These are phyloP conservation scores for Leucozona laternaria DNA, from an alignment of 2,888 invertebrate species.

Conservation along the genomic window DNA sequence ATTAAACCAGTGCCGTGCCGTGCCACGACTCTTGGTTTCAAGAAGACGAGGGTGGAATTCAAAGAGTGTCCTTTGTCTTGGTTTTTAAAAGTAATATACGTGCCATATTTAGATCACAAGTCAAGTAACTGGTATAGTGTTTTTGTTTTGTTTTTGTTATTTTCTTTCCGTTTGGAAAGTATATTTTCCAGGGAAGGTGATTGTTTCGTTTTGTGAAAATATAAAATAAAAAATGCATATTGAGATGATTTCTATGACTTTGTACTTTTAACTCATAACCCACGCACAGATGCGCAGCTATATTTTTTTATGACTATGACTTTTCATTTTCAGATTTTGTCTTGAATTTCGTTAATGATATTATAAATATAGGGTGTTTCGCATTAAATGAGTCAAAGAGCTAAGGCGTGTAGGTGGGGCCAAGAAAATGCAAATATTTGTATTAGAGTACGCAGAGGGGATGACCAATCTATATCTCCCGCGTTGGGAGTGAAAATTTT, in stretches of 20 bases:
- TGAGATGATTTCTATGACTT: neutral
- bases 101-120: slow-evolving; percentile 45
- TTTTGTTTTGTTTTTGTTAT: slow-evolving; percentile 5
- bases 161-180: neutral
- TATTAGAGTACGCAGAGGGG: no score
- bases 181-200: neutral
- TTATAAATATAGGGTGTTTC: neutral
- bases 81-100: slow-evolving; percentile 12
- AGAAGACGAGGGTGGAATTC: neutral
- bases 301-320: neutral
- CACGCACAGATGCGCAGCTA: neutral
- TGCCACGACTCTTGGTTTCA: neutral
- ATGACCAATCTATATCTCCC: no score
- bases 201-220: slow-evolving; percentile 2
- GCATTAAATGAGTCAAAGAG: no score
- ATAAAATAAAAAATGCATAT: neutral
- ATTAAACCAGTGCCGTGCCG: slow-evolving; percentile 1
- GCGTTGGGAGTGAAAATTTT: no score
- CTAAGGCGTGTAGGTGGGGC: no score
- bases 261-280: neutral
- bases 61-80: neutral
- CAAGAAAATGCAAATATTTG: no score
- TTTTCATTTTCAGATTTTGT: neutral
- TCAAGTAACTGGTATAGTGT: slow-evolving; percentile 49
- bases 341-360: neutral